These are phyloP conservation scores for Caenorhabditis inopinata DNA, from an alignment of 1,140 invertebrate genomes.

Conservation along the genomic window DNA sequence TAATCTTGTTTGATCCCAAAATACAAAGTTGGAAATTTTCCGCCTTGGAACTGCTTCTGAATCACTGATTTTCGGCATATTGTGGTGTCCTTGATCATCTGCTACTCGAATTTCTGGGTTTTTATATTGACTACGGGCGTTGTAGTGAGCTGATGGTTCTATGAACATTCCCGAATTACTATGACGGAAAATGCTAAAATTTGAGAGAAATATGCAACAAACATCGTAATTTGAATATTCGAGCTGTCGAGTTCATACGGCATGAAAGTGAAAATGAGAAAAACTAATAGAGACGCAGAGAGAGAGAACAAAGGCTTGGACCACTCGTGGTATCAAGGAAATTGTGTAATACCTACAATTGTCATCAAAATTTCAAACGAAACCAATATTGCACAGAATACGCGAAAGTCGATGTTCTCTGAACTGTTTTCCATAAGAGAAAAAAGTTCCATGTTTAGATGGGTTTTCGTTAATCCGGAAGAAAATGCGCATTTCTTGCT, in stretches of 20 bases:
- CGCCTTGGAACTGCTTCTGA: neutral
- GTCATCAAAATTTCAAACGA: neutral
- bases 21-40: neutral
- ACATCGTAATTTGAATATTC: constrained; percentile 27
- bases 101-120: neutral
- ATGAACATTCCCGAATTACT: neutral
- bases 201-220: neutral
- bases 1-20: neutral
- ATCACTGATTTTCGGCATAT: neutral
- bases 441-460: no score
- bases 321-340: neutral
- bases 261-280: no score
- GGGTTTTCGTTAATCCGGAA: no score
- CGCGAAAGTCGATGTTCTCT: neutral
- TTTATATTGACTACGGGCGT: neutral
- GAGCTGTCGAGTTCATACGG: neutral
- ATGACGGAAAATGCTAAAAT: neutral
- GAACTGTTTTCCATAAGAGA: no score
- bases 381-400: neutral
- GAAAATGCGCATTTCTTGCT: no score
- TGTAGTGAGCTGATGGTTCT: neutral
- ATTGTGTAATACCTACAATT: neutral
- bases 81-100: neutral
- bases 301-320: neutral
- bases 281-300: neutral